These are phyloP conservation scores for Macropus fuliginosus DNA, from an alignment of 2,797 vertebrate species.

Conservation along the genomic window DNA sequence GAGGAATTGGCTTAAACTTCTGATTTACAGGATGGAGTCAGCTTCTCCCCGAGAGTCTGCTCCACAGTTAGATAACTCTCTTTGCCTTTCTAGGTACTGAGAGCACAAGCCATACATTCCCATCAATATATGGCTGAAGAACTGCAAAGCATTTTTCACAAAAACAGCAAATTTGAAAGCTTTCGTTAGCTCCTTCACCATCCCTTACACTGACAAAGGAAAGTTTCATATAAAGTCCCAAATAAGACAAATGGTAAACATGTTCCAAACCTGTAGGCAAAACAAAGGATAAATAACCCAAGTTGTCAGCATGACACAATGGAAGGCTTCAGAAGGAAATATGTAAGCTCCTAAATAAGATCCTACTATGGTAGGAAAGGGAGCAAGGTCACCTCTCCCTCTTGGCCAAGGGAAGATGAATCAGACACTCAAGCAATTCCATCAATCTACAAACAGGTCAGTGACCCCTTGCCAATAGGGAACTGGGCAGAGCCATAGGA, in stretches of 20 bases:
- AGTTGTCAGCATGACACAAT: slow-evolving; percentile 51
- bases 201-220: slow-evolving; percentile 24
- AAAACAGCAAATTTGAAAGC: slow-evolving; percentile 28
- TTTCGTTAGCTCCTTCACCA: slow-evolving; percentile 53
- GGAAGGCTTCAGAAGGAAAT: slow-evolving; percentile 18
- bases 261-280: slow-evolving; percentile 47
- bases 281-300: slow-evolving; percentile 43
- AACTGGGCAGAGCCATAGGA: slow-evolving; percentile 1
- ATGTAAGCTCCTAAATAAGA: slow-evolving; percentile 23
- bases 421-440: background rate
- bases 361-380: slow-evolving; percentile 6
- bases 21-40: slow-evolving; percentile 57
- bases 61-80: slow-evolving; percentile 51
- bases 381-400: slow-evolving; percentile 49
- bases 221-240: slow-evolving; percentile 27
- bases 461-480: slow-evolving; percentile 28
- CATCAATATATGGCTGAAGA: slow-evolving; percentile 32
- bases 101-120: slow-evolving; percentile 19
- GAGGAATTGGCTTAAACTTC: slow-evolving; percentile 26
- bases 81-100: slow-evolving; percentile 40
- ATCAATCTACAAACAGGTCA: slow-evolving; percentile 19
- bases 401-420: slow-evolving; percentile 35
- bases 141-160: slow-evolving; percentile 46
- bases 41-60: slow-evolving; percentile 28
- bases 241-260: slow-evolving; percentile 50